A percentile compares a stretch with the other conserved stretches of the same genome.
Conservation (phyloP, 2,113 vertebrate genomes). For the Dunckerocampus dactyliophorus region DNA sequence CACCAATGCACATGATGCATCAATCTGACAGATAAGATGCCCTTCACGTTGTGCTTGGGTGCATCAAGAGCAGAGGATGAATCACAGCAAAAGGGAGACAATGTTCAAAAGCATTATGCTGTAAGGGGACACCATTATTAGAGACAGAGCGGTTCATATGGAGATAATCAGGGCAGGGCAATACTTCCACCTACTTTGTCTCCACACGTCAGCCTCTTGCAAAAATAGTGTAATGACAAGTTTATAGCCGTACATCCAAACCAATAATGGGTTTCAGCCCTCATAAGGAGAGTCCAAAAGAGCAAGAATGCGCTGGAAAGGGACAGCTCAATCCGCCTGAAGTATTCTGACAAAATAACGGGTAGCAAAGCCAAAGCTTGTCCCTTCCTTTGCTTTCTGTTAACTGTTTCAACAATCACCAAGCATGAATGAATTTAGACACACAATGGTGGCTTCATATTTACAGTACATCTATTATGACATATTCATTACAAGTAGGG, state of each 20-base stretch:
- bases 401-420: slow-evolving; percentile 11
- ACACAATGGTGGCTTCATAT: no score
- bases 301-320: slow-evolving; percentile 34
- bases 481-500: background rate
- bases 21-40: background rate
- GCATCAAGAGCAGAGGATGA: slow-evolving; percentile 9
- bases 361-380: slow-evolving; percentile 4
- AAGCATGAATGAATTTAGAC: background rate
- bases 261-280: slow-evolving; percentile 52
- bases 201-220: slow-evolving; percentile 40
- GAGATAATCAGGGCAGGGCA: slow-evolving; percentile 59
- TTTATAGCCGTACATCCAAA: slow-evolving; percentile 52
- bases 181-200: slow-evolving; percentile 51
- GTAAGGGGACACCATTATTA: slow-evolving; percentile 65
- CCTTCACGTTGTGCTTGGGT: slow-evolving; percentile 11
- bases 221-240: slow-evolving; percentile 60
- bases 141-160: slow-evolving; percentile 58
- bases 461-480: no score
- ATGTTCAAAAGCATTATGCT: slow-evolving; percentile 42
- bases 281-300: slow-evolving; percentile 27
- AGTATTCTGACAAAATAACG: slow-evolving; percentile 35
- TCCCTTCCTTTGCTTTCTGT: slow-evolving; percentile 13
- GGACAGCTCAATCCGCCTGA: slow-evolving; percentile 19
- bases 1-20: background rate
- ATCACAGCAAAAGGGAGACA: slow-evolving; percentile 31